These are phyloP conservation scores for Sinocyclocheilus rhinocerous DNA, from an alignment of 2,113 vertebrate species.

Conservation along the genomic window DNA sequence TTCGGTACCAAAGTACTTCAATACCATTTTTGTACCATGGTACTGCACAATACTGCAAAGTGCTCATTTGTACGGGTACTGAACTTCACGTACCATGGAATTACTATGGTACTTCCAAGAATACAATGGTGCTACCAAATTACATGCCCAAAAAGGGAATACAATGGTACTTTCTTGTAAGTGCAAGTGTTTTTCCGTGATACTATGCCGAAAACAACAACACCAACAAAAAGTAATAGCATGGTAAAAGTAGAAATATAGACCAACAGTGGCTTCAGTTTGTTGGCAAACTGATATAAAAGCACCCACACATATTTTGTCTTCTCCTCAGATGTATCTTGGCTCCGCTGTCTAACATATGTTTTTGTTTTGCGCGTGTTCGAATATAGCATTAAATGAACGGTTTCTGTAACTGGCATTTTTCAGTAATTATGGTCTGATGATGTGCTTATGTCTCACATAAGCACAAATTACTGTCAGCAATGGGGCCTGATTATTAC, in stretches of 20 bases:
- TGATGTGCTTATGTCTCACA: slow-evolving; percentile 59
- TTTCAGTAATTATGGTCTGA: slow-evolving; percentile 66
- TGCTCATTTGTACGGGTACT: too few relatives aligned
- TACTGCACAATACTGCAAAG: too few relatives aligned
- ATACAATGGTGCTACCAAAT: neutral
- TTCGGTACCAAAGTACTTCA: neutral
- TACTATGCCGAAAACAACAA: neutral
- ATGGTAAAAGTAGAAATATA: neutral
- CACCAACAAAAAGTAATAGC: neutral
- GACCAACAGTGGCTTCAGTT: neutral
- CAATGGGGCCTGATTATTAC: slow-evolving; percentile 58
- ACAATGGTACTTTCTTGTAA: neutral
- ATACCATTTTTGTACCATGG: neutral
- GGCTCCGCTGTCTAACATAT: neutral
- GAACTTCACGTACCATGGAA: neutral
- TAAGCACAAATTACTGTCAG: neutral
- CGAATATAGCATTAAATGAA: slow-evolving; percentile 77
- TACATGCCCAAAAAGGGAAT: neutral
- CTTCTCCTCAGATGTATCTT: neutral
- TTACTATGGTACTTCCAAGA: neutral
- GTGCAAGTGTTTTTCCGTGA: neutral
- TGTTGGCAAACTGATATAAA: neutral
- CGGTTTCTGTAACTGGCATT: slow-evolving; percentile 72
- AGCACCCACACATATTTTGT: neutral
- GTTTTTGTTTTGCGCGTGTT: slow-evolving; percentile 53